These are phyloP conservation scores for Hemiprocne comata DNA, from an alignment of 2,113 vertebrate genomes.

Conservation along the genomic window DNA sequence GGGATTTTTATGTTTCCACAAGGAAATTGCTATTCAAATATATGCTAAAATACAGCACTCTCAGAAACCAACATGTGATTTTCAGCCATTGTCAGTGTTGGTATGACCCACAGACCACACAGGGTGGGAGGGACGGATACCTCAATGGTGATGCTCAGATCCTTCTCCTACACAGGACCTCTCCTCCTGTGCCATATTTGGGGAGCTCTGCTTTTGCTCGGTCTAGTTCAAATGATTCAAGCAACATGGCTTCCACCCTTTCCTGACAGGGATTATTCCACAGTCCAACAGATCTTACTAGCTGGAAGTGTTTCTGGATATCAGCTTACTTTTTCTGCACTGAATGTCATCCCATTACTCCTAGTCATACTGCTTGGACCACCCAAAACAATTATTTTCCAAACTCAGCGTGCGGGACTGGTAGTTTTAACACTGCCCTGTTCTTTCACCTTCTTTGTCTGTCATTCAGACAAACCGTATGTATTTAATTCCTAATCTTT, in stretches of 20 bases:
- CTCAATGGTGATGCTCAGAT: not conserved
- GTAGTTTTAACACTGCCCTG: not conserved
- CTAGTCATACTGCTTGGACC: not conserved
- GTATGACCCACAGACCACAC: not conserved
- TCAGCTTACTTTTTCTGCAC: not conserved
- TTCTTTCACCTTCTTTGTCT: not conserved
- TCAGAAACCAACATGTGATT: not conserved
- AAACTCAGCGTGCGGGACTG: not conserved
- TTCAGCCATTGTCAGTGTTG: not conserved
- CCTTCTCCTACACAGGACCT: fast-evolving
- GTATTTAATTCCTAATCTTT: not conserved
- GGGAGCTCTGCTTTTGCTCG: not conserved
- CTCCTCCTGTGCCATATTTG: fast-evolving
- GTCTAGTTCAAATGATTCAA: not conserved
- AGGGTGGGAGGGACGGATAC: not conserved
- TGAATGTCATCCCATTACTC: not conserved
- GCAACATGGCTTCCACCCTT: not conserved
- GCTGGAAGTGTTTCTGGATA: not conserved
- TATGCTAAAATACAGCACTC: not conserved
- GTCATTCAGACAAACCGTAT: not conserved
- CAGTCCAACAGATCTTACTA: not conserved
- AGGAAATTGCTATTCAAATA: constrained; percentile 40
- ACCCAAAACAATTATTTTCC: not conserved
- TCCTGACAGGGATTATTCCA: not conserved
- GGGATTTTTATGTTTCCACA: not conserved